Evolutionary conservation across 2,113 vertebrate species (phyloP), one percentile per base, ranked within the genome.

Genomic region (Seriola aureovittata): DNA sequence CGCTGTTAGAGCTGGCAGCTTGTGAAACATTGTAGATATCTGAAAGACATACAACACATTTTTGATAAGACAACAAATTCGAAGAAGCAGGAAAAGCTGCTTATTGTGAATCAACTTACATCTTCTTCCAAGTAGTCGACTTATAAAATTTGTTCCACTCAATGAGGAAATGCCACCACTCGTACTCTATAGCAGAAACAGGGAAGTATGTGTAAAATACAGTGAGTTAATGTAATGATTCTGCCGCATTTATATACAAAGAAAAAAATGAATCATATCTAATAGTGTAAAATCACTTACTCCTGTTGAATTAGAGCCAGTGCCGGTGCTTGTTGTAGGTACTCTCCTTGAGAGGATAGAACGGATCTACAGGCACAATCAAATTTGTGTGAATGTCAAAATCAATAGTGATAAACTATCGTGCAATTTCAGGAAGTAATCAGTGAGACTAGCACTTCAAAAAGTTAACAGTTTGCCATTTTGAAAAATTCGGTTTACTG

Each of bases 11-110:
- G 75, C 48, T 89, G n/a, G 42, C 9, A 0, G 71, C 48, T 6
- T 79, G 52, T 66, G 88, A 90, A 44, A 92, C 44, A 17, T 42
- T 72, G 46, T 93, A 93, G 10, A 89, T 4, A 75, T 92, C 92
- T 93, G 73, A 62, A 84, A 87, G 60, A 78, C 4, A 75, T 78
- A 79, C 5, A 80, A 79, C 4, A 58, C 50, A 50, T 4, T 19
- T 6, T 73, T 64, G 17, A 64, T 57, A 0, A 14, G 12, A n/a
- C 1, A 62, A 4, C 13, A 2, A 0, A 54, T 23, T 64, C 3
- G 23, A 63, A 13, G 11, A 29, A 67, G 44, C 0, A n/a, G 4
- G 13, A 32, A 54, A 54, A 70, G 25, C 0, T 63, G 11, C 8
- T 14, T 14, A 46, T 67, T 19, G 23, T 9, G 42, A 78, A 40